Percentiles rank a stretch among this genome's conserved stretches.
Evolutionary conservation across 2,888 invertebrate species (phyloP).

Genomic region (Prosopocoilus inquinatus): DNA sequence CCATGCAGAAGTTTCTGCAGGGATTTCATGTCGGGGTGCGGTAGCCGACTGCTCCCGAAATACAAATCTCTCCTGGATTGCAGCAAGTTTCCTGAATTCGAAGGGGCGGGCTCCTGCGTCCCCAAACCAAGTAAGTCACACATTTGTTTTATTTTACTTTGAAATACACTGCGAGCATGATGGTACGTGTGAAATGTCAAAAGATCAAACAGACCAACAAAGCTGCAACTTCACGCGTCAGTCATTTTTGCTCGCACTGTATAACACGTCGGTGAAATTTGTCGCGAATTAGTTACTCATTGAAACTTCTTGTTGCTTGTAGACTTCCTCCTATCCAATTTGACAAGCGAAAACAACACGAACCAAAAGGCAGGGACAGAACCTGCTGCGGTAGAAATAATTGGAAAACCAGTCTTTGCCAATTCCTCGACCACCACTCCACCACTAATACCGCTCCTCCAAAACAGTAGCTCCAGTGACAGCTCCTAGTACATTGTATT

Average conservation of each 20-base stretch:
- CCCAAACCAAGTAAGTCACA: slow-evolving; percentile 67
- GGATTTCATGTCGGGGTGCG: slow-evolving; percentile 81
- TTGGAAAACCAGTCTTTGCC: slow-evolving; percentile 10
- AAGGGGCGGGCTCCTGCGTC: slow-evolving; percentile 69
- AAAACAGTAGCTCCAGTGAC: slow-evolving; percentile 15
- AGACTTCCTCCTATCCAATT: slow-evolving; percentile 21
- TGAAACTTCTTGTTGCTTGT: slow-evolving; percentile 14
- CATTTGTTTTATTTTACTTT: neutral
- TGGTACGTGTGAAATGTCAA: no score
- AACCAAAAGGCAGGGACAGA: slow-evolving; percentile 11
- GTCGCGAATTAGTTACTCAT: no score
- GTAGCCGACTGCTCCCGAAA: slow-evolving; percentile 68
- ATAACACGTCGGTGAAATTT: no score
- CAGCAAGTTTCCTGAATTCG: slow-evolving; percentile 75
- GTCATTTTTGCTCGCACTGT: no score
- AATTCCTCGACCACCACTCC: slow-evolving; percentile 14
- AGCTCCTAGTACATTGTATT: slow-evolving; percentile 10
- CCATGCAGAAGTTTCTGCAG: slow-evolving; percentile 84
- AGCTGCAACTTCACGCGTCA: no score
- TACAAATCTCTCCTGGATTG: slow-evolving; percentile 75
- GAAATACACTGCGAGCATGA: no score
- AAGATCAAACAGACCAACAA: no score
- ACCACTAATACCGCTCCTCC: slow-evolving; percentile 11
- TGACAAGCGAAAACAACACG: slow-evolving; percentile 13
- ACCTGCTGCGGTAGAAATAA: slow-evolving; percentile 16